Evolutionary conservation across 2,113 vertebrate genomes (phyloP), one percentile per base, ranked within the genome.

Genomic region (Orcinus orca): DNA sequence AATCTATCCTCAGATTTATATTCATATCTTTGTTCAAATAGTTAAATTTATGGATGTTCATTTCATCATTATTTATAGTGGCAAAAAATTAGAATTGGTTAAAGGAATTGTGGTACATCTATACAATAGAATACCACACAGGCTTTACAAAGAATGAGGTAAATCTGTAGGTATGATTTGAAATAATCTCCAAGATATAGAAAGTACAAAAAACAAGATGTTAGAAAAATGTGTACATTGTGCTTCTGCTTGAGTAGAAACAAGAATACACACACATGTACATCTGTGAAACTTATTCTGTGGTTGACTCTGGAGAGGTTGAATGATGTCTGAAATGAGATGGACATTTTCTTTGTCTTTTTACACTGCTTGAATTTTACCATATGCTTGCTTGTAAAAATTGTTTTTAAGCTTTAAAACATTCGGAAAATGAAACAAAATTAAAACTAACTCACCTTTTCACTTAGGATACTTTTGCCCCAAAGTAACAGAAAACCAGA

Each of bases 361-460:
- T 67, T 33, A 23, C 29, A 58, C 8, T 79, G 71, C 33, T 82
- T 82, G 80, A 71, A 89, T 95, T 68, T 94, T 92, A 60, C 9
- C 67, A 70, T 18, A 55, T 81, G 26, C 14, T 41, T 82, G 14
- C 14, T 50, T 82, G 11, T 83, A 63, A 5, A 91, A 58, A 13
- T 13, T 84, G 31, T 71, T 83, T 68, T 79, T 63, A 44, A 77
- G 47, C 15, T 68, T 67, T 92, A 85, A 93, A 84, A 68, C 87
- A 36, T 77, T 83, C 79, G n/a, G 36, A 38, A 90, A 86, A 31
- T 92, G 85, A 95, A 94, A 80, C 91, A 94, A 71, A 84, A 93
- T 82, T 20, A 88, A 90, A 92, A 84, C n/a, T n/a, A 81, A 90
- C n/a, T 94, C 44, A 50, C 31, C 38, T 88, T 88, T 79, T 83